phyloP scores from a whole-genome alignment of 1,140 invertebrate genomes.

The Protaetia brevitarsis region DNA sequence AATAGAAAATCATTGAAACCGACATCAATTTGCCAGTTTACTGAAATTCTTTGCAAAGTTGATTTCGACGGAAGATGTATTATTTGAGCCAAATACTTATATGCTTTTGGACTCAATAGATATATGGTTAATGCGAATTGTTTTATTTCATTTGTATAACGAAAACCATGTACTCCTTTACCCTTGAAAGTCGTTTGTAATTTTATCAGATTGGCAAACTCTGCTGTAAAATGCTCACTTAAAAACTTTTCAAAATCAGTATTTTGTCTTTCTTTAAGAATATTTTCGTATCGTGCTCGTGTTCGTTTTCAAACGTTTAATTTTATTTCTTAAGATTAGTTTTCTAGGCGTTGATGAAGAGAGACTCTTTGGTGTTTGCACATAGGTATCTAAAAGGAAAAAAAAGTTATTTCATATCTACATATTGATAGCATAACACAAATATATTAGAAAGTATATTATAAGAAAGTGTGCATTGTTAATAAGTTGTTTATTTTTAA shows the following conservation, averaged over 20 bases:
- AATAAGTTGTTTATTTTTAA: no score
- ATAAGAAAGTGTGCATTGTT: no score
- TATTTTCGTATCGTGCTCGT: not conserved
- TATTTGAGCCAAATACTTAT: not conserved
- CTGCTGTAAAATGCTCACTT: not conserved
- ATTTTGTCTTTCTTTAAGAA: not conserved
- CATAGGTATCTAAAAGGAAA: not conserved
- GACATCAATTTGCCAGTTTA: not conserved
- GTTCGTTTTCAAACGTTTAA: not conserved
- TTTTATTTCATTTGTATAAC: not conserved
- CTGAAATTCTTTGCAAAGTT: not conserved
- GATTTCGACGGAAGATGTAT: constrained; percentile 13
- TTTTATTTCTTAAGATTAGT: not conserved
- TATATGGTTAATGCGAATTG: no score
- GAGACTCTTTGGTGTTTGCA: not conserved
- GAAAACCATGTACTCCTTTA: not conserved
- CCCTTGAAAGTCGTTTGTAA: not conserved
- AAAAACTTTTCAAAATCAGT: constrained; percentile 12
- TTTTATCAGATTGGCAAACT: not conserved
- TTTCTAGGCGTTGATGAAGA: constrained; percentile 14
- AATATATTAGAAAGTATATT: no score
- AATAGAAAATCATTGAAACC: not conserved
- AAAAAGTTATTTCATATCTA: no score
- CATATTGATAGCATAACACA: no score
- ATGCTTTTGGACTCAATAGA: not conserved